Conservation (phyloP, 2,888 invertebrate genomes). For the Mycalesis mineus region DNA sequence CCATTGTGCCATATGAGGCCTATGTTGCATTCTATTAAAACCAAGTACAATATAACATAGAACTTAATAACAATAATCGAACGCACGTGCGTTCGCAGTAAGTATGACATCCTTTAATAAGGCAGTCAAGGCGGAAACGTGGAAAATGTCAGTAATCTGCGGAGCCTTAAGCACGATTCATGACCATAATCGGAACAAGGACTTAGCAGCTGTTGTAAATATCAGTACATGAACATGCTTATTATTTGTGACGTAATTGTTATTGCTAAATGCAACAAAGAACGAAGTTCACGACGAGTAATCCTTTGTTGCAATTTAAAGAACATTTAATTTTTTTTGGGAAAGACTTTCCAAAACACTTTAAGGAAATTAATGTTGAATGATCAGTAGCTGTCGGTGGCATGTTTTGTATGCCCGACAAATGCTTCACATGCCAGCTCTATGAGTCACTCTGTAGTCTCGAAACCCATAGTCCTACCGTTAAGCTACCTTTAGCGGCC, state of each 20-base stretch:
- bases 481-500: slow-evolving; percentile 37
- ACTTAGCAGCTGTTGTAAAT: slow-evolving; percentile 74
- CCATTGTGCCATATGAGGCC: slow-evolving; percentile 27
- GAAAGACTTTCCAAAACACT: background rate
- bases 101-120: slow-evolving; percentile 72
- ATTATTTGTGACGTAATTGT: slow-evolving; percentile 70
- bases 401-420: slow-evolving; percentile 54
- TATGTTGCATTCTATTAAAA: slow-evolving; percentile 26
- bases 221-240: slow-evolving; percentile 58
- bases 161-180: slow-evolving; percentile 68
- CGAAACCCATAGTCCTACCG: slow-evolving; percentile 35
- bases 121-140: slow-evolving; percentile 71
- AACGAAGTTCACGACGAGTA: slow-evolving; percentile 47
- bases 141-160: slow-evolving; percentile 74
- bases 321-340: slow-evolving; percentile 15
- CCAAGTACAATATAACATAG: slow-evolving; percentile 31
- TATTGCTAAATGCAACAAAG: slow-evolving; percentile 65
- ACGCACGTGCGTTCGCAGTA: slow-evolving; percentile 51
- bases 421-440: slow-evolving; percentile 52
- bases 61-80: slow-evolving; percentile 40
- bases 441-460: slow-evolving; percentile 57
- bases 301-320: slow-evolving; percentile 35
- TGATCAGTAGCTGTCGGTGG: slow-evolving; percentile 38
- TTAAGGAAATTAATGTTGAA: background rate
- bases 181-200: slow-evolving; percentile 76